Evolutionary conservation across 2,888 invertebrate genomes (phyloP).

Genomic region (Camponotus fellah): DNA sequence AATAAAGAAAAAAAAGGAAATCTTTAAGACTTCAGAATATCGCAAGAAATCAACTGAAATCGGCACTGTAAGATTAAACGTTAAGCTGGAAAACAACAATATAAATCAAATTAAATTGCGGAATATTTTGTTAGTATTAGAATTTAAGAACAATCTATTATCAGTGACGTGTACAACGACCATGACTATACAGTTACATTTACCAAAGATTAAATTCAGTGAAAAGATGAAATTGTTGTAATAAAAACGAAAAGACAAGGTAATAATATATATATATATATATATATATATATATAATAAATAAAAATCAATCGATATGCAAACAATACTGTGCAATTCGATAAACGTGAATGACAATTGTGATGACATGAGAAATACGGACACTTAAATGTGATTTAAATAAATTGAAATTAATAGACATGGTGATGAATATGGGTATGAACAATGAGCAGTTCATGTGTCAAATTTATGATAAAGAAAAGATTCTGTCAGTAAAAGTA

Average conservation of each 20-base stretch:
- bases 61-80: not conserved
- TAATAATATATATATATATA: too few species aligned
- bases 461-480: not conserved
- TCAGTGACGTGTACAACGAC: not conserved
- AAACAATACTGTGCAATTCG: too few species aligned
- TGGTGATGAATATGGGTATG: not conserved
- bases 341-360: too few species aligned
- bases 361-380: not conserved
- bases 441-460: not conserved
- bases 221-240: not conserved
- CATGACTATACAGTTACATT: not conserved
- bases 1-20: not conserved
- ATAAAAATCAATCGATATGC: not conserved
- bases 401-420: not conserved
- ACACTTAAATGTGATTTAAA: not conserved
- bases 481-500: not conserved
- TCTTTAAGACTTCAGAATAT: not conserved
- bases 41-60: not conserved
- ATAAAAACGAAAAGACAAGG: not conserved
- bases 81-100: not conserved
- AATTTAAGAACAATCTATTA: not conserved
- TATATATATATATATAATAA: not conserved
- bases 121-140: not conserved
- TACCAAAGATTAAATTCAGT: not conserved
- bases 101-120: not conserved